These are phyloP conservation scores for Brachionus koreanus DNA, from an alignment of 1,140 invertebrate species.

Conservation along the genomic window DNA sequence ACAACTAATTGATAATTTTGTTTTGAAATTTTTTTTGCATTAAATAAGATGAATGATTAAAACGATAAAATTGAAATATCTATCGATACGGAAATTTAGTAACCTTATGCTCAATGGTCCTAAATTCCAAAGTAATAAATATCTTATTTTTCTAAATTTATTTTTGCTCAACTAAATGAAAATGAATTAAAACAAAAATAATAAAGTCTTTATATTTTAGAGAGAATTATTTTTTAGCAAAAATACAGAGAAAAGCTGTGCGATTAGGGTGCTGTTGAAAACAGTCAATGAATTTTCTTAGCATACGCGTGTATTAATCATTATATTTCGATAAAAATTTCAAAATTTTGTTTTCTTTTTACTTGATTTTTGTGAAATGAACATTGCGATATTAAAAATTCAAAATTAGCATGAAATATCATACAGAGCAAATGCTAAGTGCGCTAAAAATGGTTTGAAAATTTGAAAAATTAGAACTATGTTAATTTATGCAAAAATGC, in stretches of 20 bases:
- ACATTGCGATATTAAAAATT: not conserved
- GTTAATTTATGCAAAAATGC: not conserved
- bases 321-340: not conserved
- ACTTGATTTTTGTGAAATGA: not conserved
- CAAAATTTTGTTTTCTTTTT: not conserved
- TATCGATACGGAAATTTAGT: not conserved
- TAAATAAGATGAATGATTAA: not conserved
- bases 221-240: not conserved
- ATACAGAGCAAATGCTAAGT: not conserved
- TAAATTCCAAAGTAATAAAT: not conserved
- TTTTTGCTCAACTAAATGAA: not conserved
- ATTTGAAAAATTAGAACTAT: not conserved
- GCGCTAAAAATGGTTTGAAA: conserved; percentile 9
- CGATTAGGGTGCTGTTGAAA: conserved; percentile 9
- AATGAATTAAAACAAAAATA: conserved; percentile 5
- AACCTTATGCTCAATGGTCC: not conserved
- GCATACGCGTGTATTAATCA: not conserved
- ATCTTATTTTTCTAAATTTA: not conserved
- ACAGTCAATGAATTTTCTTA: not conserved
- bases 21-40: not conserved
- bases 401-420: not conserved
- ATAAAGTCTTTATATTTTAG: not conserved
- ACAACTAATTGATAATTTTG: not conserved
- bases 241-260: not conserved
- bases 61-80: not conserved